Evolutionary conservation across 2,888 invertebrate genomes (phyloP).

Genomic region (Meloe dianella): DNA sequence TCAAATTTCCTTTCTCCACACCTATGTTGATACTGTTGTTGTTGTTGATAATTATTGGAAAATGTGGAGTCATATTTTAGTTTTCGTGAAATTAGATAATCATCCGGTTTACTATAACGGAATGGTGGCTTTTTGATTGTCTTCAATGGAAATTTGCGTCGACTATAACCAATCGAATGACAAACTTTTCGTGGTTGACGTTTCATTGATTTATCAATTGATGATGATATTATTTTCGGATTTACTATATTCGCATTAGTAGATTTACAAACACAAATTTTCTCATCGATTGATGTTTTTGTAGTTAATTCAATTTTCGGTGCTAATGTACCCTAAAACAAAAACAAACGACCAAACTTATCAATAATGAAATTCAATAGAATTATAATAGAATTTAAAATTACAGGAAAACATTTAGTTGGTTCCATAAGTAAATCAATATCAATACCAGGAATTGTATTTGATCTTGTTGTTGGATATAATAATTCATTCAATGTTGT

Average conservation of each 20-base stretch:
- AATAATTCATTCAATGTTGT: conserved; percentile 69
- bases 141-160: conserved; percentile 25
- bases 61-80: conserved; percentile 20
- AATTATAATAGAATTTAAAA: conserved; percentile 19
- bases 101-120: conserved; percentile 42
- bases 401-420: conserved; percentile 70
- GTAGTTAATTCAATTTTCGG: conserved; percentile 76
- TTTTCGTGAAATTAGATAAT: conserved; percentile 36
- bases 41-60: conserved; percentile 15
- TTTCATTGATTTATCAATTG: conserved; percentile 23
- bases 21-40: neutral
- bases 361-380: neutral
- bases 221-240: conserved; percentile 57
- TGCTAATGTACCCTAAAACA: conserved; percentile 69
- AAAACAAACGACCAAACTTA: neutral
- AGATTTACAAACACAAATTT: conserved; percentile 52
- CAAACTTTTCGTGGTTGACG: conserved; percentile 43
- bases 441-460: conserved; percentile 65
- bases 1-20: neutral
- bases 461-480: conserved; percentile 65
- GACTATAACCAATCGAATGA: conserved; percentile 44
- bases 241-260: conserved; percentile 50
- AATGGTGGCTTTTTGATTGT: conserved; percentile 39
- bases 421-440: conserved; percentile 74
- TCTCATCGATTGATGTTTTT: conserved; percentile 70